Evolutionary conservation across 2,797 vertebrate species (phyloP).

Genomic region (Phaenicophaeus curvirostris): DNA sequence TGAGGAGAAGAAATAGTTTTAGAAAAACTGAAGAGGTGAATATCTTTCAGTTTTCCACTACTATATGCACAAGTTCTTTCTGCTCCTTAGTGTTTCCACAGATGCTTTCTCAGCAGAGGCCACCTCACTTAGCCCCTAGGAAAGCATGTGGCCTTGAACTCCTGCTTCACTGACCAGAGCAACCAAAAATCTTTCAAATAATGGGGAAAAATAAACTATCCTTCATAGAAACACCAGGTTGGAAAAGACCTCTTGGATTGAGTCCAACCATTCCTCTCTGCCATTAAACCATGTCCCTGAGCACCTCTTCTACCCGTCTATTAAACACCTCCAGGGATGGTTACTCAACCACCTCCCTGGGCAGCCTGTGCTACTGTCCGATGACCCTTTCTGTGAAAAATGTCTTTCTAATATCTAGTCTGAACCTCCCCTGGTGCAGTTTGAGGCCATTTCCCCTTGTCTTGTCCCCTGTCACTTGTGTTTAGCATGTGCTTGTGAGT

Average conservation of each 20-base stretch:
- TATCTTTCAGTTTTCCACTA: not conserved
- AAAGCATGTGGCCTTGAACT: not conserved
- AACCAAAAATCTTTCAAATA: not conserved
- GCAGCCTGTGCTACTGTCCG: too few species aligned
- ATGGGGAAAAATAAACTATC: accelerated
- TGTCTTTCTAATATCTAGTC: too few species aligned
- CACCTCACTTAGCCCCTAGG: not conserved
- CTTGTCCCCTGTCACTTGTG: too few species aligned
- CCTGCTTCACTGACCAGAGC: not conserved
- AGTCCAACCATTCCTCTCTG: too few species aligned
- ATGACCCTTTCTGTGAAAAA: too few species aligned
- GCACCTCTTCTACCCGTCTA: too few species aligned
- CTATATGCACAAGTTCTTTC: not conserved
- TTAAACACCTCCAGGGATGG: too few species aligned
- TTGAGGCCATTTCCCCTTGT: too few species aligned
- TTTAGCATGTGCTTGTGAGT: not conserved
- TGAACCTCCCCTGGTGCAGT: too few species aligned
- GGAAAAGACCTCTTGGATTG: too few species aligned
- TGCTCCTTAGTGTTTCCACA: not conserved
- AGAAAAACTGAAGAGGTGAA: not conserved
- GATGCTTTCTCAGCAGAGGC: not conserved
- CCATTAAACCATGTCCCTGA: too few species aligned
- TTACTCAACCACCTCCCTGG: too few species aligned
- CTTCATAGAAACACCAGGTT: not conserved
- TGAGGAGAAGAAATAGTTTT: not conserved